Percentiles rank a stretch among this genome's conserved stretches.
Evolutionary conservation across 2,888 invertebrate genomes (phyloP).

Genomic region (Volucella bombylans): DNA sequence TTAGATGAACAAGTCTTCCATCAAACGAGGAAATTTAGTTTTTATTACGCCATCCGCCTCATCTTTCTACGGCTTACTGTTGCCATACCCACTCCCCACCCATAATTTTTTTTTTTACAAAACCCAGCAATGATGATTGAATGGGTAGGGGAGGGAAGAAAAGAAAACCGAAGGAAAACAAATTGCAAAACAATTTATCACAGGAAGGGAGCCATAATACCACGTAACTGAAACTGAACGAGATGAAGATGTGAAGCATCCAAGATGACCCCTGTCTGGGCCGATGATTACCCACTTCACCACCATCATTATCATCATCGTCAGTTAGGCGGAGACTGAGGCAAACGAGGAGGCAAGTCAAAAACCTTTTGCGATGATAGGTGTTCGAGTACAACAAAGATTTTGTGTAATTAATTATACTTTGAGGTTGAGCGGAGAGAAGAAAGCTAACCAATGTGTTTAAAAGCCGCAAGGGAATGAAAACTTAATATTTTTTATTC

Average conservation of each 20-base stretch:
- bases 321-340: no score
- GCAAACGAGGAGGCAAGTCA: background rate
- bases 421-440: constrained; percentile 6
- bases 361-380: background rate
- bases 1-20: no score
- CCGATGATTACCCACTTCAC: constrained; percentile 1
- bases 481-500: constrained; percentile 3
- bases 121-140: no score
- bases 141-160: background rate
- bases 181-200: background rate
- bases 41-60: no score
- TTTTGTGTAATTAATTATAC: constrained; percentile 20
- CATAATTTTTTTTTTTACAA: no score
- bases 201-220: background rate
- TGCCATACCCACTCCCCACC: no score
- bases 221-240: background rate
- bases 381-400: constrained; percentile 7
- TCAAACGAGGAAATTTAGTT: no score
- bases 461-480: no score
- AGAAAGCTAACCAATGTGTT: background rate
- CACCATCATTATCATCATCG: no score
- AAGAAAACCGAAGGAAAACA: background rate
- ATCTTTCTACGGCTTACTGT: no score
- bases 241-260: constrained; percentile 2
- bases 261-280: background rate